These are phyloP conservation scores for Perithous albicinctus DNA, from an alignment of 2,888 invertebrate genomes.

Conservation along the genomic window DNA sequence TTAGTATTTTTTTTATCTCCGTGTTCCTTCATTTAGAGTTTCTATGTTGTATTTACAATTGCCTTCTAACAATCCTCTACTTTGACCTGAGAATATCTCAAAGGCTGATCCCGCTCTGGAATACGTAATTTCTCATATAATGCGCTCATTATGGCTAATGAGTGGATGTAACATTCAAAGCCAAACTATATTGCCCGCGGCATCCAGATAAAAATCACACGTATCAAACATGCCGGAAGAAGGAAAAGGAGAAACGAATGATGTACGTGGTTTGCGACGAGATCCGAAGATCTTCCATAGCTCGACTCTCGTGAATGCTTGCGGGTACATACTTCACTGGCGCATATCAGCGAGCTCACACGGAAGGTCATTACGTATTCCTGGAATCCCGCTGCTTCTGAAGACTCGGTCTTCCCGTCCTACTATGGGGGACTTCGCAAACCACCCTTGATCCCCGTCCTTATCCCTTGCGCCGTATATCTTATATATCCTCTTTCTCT, in stretches of 20 bases:
- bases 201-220: constrained; percentile 20
- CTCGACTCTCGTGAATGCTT: constrained; percentile 50
- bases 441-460: constrained; percentile 59
- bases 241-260: constrained; percentile 11
- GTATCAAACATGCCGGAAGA: constrained; percentile 10
- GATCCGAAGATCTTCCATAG: constrained; percentile 55
- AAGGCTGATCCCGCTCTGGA: background rate
- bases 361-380: constrained; percentile 69
- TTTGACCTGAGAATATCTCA: constrained; percentile 5
- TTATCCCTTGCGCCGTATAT: constrained; percentile 19
- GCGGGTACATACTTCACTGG: constrained; percentile 30
- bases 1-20: too few species aligned
- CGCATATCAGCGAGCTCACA: constrained; percentile 55
- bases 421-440: constrained; percentile 46
- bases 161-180: background rate
- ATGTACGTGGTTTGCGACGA: constrained; percentile 31
- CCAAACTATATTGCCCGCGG: background rate
- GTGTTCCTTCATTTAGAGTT: too few species aligned
- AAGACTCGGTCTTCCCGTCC: constrained; percentile 40
- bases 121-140: background rate
- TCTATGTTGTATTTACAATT: background rate
- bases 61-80: background rate
- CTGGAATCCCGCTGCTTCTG: constrained; percentile 58
- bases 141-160: background rate
- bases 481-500: constrained; percentile 23